Conservation (phyloP, 64 coral and sea anemone species). For the Orbicella faveolata region DNA sequence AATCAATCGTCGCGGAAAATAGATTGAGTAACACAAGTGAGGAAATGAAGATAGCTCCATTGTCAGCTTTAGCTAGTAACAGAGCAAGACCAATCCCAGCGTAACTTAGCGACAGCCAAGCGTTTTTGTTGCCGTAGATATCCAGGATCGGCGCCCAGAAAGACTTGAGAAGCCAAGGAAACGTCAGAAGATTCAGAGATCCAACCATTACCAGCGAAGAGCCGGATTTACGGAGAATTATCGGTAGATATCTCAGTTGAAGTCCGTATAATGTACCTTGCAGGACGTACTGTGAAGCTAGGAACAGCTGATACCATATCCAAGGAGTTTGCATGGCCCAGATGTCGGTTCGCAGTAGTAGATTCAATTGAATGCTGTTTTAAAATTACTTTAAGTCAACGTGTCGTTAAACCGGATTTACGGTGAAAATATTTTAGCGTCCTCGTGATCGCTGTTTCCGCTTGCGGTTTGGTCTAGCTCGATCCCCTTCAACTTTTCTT, state of each 20-base stretch:
- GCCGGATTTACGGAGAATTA: constrained; percentile 64
- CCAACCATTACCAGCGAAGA: constrained; percentile 55
- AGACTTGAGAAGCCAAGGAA: constrained; percentile 78
- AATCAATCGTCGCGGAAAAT: constrained; percentile 69
- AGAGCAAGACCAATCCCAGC: constrained; percentile 49
- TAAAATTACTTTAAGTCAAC: too few relatives aligned
- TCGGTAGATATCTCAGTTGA: constrained; percentile 76
- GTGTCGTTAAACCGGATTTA: too few relatives aligned
- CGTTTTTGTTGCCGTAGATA: constrained; percentile 34
- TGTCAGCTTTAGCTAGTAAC: neutral
- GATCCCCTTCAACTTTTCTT: too few relatives aligned
- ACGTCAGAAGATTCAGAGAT: constrained; percentile 65
- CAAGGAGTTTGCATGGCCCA: neutral
- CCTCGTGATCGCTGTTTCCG: too few relatives aligned
- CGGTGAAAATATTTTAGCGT: too few relatives aligned
- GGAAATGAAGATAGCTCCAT: neutral
- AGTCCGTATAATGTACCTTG: constrained; percentile 85
- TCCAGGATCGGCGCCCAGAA: constrained; percentile 80
- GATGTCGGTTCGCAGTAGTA: too few relatives aligned
- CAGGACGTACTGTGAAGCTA: constrained; percentile 53
- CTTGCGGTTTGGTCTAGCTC: too few relatives aligned
- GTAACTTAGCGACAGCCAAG: constrained; percentile 56
- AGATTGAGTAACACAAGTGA: constrained; percentile 60
- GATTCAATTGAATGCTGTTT: too few relatives aligned
- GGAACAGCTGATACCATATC: neutral